Evolutionary conservation across 2,113 vertebrate species (phyloP).

Genomic region (Silurus asotus): DNA sequence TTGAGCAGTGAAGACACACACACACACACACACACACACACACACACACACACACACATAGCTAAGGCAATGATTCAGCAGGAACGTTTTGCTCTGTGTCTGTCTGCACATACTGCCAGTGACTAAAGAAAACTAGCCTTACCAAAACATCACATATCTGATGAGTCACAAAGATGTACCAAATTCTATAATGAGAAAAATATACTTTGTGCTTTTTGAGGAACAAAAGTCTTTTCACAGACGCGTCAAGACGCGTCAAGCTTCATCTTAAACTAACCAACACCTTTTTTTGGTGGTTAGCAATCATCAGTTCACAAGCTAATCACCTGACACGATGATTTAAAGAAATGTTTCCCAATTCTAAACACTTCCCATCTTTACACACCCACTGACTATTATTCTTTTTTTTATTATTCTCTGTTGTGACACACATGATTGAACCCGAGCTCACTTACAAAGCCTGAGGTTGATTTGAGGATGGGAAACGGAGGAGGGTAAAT

Average conservation of each 20-base stretch:
- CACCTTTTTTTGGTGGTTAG: background rate
- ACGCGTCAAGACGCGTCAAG: no score
- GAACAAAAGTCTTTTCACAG: background rate
- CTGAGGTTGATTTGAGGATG: background rate
- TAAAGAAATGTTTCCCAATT: background rate
- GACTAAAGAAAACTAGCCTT: background rate
- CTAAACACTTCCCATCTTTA: background rate
- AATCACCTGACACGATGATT: background rate
- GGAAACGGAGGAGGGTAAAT: background rate
- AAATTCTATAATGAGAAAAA: background rate
- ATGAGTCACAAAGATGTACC: background rate
- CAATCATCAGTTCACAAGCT: background rate
- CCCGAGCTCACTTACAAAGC: background rate
- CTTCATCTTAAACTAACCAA: background rate
- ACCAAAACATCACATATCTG: background rate
- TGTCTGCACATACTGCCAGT: background rate
- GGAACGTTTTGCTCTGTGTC: slow-evolving; percentile 5
- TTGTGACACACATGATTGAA: background rate
- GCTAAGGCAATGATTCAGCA: slow-evolving; percentile 41
- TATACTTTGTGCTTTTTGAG: background rate
- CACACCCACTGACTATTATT: background rate
- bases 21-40: slow-evolving; percentile 18
- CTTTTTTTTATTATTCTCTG: background rate
- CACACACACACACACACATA: background rate
- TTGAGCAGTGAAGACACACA: background rate